Base-by-base conservation (phyloP, 2,113 vertebrate genomes). In the Amphiprion percula region DNA sequence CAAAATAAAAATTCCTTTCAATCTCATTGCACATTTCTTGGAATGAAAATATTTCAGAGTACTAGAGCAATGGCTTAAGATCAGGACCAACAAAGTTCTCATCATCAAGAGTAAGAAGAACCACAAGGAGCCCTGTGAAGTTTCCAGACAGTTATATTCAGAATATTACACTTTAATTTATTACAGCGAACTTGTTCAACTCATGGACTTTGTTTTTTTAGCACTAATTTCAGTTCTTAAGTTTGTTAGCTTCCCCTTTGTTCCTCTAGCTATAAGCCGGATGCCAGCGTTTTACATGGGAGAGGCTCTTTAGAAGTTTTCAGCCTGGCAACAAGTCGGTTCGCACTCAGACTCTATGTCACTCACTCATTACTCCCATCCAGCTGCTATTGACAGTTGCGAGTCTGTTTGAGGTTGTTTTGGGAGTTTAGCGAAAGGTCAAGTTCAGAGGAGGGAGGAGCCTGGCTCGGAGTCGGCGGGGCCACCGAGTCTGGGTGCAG, bases 401-500 rank as follows among this genome's bases (percentile, higher is more conserved):
- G 19, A 58, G 68, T 82, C 56, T 80, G 55, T 82, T 78, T 84
- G 71, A 77, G 83, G 62, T 81, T 82, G 84, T 86, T 83, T 74
- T 44, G 76, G 82, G 66, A 88, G 77, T 88, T 89, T 78, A 85
- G 87, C 37, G 19, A 82, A 88, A 91, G 79, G 88, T 91, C 86
- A 82, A 81, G 85, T 78, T 87, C 70, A 67, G 59, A 55, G 26
- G 66, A 24, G 50, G 86, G 87, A 78, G 87, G 87, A 87, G 87
- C 69, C 54, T 65, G 72, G 67, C 66, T 26, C 39, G 1, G 64
- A 77, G 77, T 90, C 26, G 90, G 88, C 66, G 76, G 80, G 77
- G 59, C 77, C 77, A 66, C 79, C 58, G 90, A 88, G 90, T 90
- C 88, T 90, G 86, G 87, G 80, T 72, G 73, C 92, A 84, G 88